Conservation (phyloP, 2,888 invertebrate genomes). For the Diarsia brunnea region DNA sequence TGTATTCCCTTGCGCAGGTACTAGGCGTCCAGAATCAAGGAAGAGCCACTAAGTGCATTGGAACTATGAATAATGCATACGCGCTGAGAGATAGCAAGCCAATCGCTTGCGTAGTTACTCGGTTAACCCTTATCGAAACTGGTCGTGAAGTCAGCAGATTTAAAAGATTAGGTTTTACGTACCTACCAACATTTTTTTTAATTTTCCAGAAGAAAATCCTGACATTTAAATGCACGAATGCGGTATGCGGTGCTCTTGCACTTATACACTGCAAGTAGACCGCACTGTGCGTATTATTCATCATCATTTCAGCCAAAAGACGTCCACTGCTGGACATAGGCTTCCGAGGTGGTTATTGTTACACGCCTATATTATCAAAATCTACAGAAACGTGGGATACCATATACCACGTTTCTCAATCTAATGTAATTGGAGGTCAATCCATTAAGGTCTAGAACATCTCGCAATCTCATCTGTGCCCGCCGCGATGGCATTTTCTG, state of each 20-base stretch:
- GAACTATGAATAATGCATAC: slow-evolving; percentile 64
- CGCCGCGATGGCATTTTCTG: neutral
- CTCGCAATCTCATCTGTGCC: neutral
- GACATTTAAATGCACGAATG: neutral
- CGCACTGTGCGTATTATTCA: neutral
- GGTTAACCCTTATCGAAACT: slow-evolving; percentile 8
- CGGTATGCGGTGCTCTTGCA: too few species aligned
- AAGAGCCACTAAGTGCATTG: slow-evolving; percentile 59
- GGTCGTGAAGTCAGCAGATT: slow-evolving; percentile 12
- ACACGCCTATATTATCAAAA: too few species aligned
- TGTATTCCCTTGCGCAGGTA: slow-evolving; percentile 19
- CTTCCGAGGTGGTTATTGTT: too few species aligned
- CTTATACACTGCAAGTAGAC: neutral
- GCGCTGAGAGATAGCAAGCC: slow-evolving; percentile 61
- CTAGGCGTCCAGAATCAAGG: slow-evolving; percentile 35
- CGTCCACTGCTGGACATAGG: too few species aligned
- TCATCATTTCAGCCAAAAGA: too few species aligned
- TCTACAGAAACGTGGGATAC: too few species aligned
- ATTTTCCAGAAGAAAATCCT: neutral
- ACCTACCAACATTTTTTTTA: neutral
- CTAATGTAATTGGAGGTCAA: neutral
- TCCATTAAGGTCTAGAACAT: neutral
- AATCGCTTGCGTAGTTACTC: slow-evolving; percentile 43
- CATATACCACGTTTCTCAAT: too few species aligned
- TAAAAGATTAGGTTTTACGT: slow-evolving; percentile 7